phyloP scores from a whole-genome alignment of 2,888 invertebrate species.

The Harpalus rufipes region DNA sequence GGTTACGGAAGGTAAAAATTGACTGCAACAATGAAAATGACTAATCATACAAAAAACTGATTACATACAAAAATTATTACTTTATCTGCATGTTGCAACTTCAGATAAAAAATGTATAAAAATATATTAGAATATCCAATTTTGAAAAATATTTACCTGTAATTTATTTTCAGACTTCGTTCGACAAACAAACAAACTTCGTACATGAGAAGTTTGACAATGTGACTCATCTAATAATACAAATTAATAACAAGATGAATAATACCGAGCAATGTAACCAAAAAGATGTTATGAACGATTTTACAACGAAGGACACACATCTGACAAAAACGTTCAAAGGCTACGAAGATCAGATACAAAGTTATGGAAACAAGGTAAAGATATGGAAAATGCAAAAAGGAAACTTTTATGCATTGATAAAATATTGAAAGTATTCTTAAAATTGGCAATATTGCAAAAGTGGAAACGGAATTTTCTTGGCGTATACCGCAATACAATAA shows the following conservation, averaged over 20 bases:
- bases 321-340: conserved; percentile 39
- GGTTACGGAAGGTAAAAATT: too few relatives aligned
- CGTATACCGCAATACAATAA: neutral
- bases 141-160: neutral
- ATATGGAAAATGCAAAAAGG: neutral
- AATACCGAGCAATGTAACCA: conserved; percentile 30
- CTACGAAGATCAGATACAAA: conserved; percentile 58
- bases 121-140: neutral
- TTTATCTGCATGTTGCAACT: too few relatives aligned
- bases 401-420: conserved; percentile 3
- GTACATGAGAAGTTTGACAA: conserved; percentile 31
- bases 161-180: conserved; percentile 38
- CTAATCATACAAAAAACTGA: too few relatives aligned
- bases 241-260: conserved; percentile 53
- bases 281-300: conserved; percentile 55
- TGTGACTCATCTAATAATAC: conserved; percentile 8
- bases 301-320: conserved; percentile 27
- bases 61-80: too few relatives aligned
- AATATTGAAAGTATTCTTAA: neutral
- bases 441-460: neutral
- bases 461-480: neutral
- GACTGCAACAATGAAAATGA: too few relatives aligned
- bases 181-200: conserved; percentile 29
- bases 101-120: neutral
- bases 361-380: conserved; percentile 62